These are phyloP conservation scores for Sinopyrophorus schimmeli DNA, from an alignment of 2,888 invertebrate species.

Conservation along the genomic window DNA sequence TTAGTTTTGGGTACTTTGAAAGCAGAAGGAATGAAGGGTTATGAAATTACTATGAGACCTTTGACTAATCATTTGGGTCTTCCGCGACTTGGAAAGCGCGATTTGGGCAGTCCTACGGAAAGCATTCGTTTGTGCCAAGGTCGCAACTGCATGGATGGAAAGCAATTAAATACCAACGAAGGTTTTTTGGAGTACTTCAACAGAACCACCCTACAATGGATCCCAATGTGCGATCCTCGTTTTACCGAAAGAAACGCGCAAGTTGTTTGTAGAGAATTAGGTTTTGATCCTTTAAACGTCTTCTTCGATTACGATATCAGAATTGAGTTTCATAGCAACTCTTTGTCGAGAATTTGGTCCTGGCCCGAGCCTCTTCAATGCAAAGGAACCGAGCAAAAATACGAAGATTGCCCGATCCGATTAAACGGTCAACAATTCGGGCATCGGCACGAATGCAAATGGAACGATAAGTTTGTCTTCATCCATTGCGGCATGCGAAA, in stretches of 20 bases:
- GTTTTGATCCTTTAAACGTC: constrained; percentile 85
- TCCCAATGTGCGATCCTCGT: constrained; percentile 92
- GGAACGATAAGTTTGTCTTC: constrained; percentile 91
- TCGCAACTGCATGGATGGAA: constrained; percentile 66
- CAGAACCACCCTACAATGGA: constrained; percentile 92
- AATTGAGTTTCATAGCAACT: constrained; percentile 87
- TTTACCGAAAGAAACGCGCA: constrained; percentile 97
- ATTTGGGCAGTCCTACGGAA: too few relatives aligned
- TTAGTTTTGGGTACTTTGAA: constrained; percentile 88
- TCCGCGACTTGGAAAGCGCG: constrained; percentile 50
- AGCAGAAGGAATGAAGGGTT: constrained; percentile 77
- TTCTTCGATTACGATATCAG: constrained; percentile 84
- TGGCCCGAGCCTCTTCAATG: constrained; percentile 94
- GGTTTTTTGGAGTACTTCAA: constrained; percentile 97
- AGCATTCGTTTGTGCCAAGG: constrained; percentile 81
- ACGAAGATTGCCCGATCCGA: constrained; percentile 84
- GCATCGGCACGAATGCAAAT: constrained; percentile 81
- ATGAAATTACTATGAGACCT: constrained; percentile 80
- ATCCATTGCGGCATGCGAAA: constrained; percentile 81
- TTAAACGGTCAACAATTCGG: constrained; percentile 89
- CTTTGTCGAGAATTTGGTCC: constrained; percentile 84
- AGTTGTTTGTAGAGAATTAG: constrained; percentile 93
- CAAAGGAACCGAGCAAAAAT: constrained; percentile 72
- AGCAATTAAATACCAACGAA: constrained; percentile 63
- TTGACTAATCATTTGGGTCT: constrained; percentile 51